A percentile compares a stretch with the other conserved stretches of the same genome.
Conservation (phyloP, 2,888 invertebrate species). For the Cheilosia vulpina region DNA sequence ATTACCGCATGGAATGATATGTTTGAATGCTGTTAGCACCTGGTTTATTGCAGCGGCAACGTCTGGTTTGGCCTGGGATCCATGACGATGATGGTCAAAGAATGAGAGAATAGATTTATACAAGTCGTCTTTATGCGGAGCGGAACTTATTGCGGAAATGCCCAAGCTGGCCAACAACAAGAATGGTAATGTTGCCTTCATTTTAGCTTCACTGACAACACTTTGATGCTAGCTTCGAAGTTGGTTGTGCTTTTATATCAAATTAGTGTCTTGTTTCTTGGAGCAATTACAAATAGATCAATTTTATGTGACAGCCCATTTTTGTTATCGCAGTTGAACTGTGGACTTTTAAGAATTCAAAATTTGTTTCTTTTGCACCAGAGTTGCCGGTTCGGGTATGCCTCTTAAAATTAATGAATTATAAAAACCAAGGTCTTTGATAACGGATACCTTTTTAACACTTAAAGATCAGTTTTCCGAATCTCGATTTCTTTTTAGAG, state of each 20-base stretch:
- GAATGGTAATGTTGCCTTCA: constrained; percentile 18
- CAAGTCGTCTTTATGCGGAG: constrained; percentile 13
- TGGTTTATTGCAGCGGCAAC: background rate
- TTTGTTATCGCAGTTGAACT: background rate
- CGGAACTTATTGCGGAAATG: background rate
- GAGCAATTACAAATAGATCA: background rate
- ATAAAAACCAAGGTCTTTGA: background rate
- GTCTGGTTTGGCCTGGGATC: background rate
- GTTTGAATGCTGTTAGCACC: constrained; percentile 72
- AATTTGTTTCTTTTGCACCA: no score
- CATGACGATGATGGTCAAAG: background rate
- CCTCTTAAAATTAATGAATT: background rate
- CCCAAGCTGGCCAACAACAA: constrained; percentile 16
- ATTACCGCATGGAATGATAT: constrained; percentile 78
- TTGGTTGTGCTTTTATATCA: constrained; percentile 12
- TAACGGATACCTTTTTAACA: background rate
- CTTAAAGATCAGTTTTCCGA: no score
- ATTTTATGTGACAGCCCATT: background rate
- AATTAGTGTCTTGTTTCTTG: background rate
- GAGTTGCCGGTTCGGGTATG: no score
- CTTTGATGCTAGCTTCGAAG: background rate
- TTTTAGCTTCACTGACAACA: background rate
- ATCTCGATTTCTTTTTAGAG: no score
- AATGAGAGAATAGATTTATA: background rate
- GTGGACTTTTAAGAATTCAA: background rate